Percentiles rank a stretch among this genome's conserved stretches.
Evolutionary conservation across 2,113 vertebrate genomes (phyloP).

Genomic region (Conger conger): DNA sequence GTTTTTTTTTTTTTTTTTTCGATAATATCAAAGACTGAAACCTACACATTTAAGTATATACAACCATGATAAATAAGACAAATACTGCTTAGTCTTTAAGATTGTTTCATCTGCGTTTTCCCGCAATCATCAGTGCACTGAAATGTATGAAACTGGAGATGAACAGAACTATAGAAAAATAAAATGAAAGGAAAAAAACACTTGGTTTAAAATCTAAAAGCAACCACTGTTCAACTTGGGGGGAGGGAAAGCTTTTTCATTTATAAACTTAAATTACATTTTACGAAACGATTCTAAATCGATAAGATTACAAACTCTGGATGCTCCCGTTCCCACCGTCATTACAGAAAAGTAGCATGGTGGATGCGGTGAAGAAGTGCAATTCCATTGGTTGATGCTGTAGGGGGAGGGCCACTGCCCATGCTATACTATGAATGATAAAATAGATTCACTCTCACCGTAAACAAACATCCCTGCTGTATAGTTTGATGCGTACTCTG

Average conservation of each 20-base stretch:
- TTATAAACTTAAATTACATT: slow-evolving; percentile 1
- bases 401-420: neutral
- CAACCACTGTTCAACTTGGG: slow-evolving; percentile 34
- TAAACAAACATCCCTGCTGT: neutral
- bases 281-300: neutral
- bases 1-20: slow-evolving; percentile 45
- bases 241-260: slow-evolving; percentile 27
- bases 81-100: slow-evolving; percentile 75
- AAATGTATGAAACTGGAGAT: slow-evolving; percentile 25
- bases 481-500: neutral
- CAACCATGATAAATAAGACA: slow-evolving; percentile 92
- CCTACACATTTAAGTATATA: slow-evolving; percentile 90
- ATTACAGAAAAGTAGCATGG: neutral
- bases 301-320: neutral
- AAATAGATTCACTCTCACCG: neutral
- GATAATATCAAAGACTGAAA: slow-evolving; percentile 80
- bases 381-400: slow-evolving; percentile 6
- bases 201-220: neutral
- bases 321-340: neutral
- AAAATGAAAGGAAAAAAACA: neutral
- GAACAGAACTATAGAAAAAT: slow-evolving; percentile 24
- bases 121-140: slow-evolving; percentile 36
- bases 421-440: neutral
- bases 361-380: neutral
- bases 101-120: slow-evolving; percentile 52